Conservation (phyloP, 2,113 vertebrate genomes). For the Chionis minor region DNA sequence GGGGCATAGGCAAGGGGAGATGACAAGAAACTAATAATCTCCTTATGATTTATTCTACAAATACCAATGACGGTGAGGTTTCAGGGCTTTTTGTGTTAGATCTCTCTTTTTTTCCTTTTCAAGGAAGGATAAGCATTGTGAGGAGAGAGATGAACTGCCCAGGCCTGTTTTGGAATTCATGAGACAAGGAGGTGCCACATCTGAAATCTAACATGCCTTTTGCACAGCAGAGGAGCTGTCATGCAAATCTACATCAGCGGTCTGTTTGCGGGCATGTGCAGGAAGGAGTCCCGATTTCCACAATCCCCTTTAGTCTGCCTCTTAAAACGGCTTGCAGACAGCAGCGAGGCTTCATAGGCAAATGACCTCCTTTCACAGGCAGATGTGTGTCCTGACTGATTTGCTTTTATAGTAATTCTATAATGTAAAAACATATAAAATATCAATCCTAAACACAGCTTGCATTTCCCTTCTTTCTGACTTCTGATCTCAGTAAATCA, state of each 20-base stretch:
- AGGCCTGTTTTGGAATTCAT: background rate
- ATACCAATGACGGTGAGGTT: fast-evolving
- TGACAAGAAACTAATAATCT: background rate
- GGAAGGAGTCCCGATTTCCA: background rate
- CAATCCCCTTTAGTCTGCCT: background rate
- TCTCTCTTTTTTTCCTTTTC: background rate
- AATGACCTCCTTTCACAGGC: background rate
- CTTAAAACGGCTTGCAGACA: background rate
- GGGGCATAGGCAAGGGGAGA: background rate
- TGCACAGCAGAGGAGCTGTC: background rate
- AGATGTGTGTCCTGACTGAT: background rate
- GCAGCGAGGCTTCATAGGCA: background rate
- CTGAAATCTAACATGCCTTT: background rate
- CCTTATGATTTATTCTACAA: background rate
- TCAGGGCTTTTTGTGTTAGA: background rate
- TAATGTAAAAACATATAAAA: background rate
- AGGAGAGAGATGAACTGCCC: background rate
- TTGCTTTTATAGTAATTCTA: background rate
- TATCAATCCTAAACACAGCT: background rate
- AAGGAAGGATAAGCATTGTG: background rate
- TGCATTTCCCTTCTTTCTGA: background rate
- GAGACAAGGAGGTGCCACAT: background rate
- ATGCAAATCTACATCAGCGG: background rate
- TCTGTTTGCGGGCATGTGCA: background rate
- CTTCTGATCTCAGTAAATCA: background rate